Evolutionary conservation across 1,140 invertebrate species (phyloP), one percentile per base, ranked within the genome.

Genomic region (Drosophila lini): DNA sequence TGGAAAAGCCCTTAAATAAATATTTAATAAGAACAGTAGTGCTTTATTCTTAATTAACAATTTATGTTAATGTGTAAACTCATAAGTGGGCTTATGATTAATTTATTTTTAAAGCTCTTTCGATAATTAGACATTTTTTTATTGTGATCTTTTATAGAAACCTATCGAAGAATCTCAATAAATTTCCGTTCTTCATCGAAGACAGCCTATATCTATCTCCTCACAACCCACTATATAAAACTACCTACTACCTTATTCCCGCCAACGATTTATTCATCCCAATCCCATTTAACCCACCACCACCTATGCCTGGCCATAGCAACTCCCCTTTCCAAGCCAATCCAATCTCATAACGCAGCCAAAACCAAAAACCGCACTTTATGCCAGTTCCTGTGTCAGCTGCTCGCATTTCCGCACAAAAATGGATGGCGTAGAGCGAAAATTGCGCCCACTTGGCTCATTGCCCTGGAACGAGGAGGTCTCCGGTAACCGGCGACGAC

Each of bases 381-480:
- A 34, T 60, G 63, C n/a, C 78, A 81, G 82, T 81, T 85, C 75
- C 79, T 86, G 76, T 68, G 75, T 38, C 79, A 76, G 70, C 76
- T 76, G 82, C 59, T 86, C 82, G 52, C 65, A 79, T 86, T 88
- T 88, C 75, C 79, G 41, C 55, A 56, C 48, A 77, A 58, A 50
- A 76, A 59, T 25, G 53, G 10, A 28, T 64, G 47, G 61, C 28
- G 2, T 41, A 32, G 32, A 28, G 65, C 65, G 62, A 75, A 82
- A 81, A 80, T 83, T 80, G 83, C 80, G 80, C 80, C 83, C 80
- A 88, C 80, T 86, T 86, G 83, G 80, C 83, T 83, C 80, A 69
- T 86, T 81, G 82, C 82, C 75, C 75, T 67, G 81, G 42, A 65
- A 59, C 56, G 40, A 5, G 52, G 58, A 56, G 36, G 53, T 57